Conservation (phyloP, 2,797 vertebrate genomes). For the Pseudocheirus occidentalis region DNA sequence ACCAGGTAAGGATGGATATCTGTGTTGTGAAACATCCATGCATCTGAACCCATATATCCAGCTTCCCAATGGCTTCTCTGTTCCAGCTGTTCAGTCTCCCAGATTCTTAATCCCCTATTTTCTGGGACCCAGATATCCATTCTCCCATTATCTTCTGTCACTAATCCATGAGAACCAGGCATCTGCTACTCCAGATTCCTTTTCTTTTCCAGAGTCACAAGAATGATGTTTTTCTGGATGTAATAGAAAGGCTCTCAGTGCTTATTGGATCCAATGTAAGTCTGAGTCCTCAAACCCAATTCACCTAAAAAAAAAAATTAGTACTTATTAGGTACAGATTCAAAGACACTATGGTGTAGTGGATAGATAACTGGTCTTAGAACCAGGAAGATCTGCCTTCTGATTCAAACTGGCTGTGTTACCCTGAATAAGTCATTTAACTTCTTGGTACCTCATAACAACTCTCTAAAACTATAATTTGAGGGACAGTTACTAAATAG, state of each 20-base stretch:
- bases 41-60: background rate
- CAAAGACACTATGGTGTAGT: background rate
- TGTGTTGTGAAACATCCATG: background rate
- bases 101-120: background rate
- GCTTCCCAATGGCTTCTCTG: background rate
- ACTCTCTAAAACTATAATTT: background rate
- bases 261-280: conserved; percentile 93
- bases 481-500: background rate
- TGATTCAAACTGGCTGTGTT: background rate
- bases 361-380: background rate
- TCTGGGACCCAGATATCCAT: background rate
- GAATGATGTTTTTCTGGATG: conserved; percentile 94
- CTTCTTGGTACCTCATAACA: background rate
- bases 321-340: background rate
- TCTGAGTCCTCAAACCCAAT: conserved; percentile 47
- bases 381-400: background rate
- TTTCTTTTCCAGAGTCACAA: conserved; percentile 86
- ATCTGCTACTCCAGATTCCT: background rate
- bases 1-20: conserved; percentile 84
- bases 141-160: background rate
- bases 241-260: conserved; percentile 91
- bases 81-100: background rate
- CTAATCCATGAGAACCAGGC: background rate
- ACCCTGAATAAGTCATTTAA: background rate
- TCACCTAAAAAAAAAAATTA: background rate